Evolutionary conservation across 2,797 vertebrate species (phyloP), one percentile per base, ranked within the genome.

Genomic region (Bryconaethiops microstoma): DNA sequence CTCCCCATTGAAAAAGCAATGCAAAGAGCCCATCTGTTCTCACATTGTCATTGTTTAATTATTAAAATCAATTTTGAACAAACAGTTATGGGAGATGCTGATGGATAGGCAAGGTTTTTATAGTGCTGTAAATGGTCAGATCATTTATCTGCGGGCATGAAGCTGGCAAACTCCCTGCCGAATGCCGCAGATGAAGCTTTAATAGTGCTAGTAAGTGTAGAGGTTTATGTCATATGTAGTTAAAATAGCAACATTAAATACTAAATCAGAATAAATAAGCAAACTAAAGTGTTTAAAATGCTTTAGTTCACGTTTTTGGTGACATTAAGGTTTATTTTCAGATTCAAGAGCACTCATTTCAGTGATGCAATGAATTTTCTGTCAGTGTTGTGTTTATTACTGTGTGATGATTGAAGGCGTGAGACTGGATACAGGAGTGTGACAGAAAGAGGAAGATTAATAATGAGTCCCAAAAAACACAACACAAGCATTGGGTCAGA

Each of bases 11-110:
- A 55, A 72, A 72, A 55, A 55, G 70, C 50, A 50, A 72, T 55
- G 23, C 55, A 25, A 55, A 23, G 25, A 55, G 52, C 50, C 70
- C 70, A 72, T 72, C 70, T 55, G 68, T 50, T 70, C 52, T 39
- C 16, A 55, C 70, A 72, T 19, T 39, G 64, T 67, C 39, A 54
- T 55, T 17, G 35, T 55, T 72, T 57, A 72, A 72, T 72, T 39
- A 72, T 55, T 72, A 72, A 55, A 55, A 55, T 54, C 50, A 72
- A 39, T 72, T 55, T 55, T 72, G 19, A 72, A 72, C 50, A 29
- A 35, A 39, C 52, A 39, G 23, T 19, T n/a, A 55, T 39, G 12
- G 1, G 50, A 54, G 25, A 55, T 39, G 1, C 35, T 72, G 52
- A 9, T 39, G 52, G 23, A 39, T 55, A 72, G 70, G 16, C 29